Evolutionary conservation across 2,888 invertebrate genomes (phyloP).

Genomic region (Agonum fuliginosum): DNA sequence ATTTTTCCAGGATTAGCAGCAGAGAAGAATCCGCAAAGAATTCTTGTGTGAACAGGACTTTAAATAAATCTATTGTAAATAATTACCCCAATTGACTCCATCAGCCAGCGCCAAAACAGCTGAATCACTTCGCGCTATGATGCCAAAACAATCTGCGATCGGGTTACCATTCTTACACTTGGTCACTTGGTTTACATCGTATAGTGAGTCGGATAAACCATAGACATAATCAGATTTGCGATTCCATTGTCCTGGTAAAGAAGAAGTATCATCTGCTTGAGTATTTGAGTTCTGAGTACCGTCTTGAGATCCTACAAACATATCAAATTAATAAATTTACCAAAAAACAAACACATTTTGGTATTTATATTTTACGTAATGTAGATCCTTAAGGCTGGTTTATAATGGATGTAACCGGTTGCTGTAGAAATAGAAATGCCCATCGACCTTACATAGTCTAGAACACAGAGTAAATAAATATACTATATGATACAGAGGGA

Average conservation of each 20-base stretch:
- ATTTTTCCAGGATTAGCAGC: too few relatives aligned
- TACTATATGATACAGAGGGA: too few relatives aligned
- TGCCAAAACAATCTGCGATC: constrained; percentile 90
- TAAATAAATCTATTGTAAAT: too few relatives aligned
- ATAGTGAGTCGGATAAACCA: constrained; percentile 85
- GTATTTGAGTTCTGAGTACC: constrained; percentile 20
- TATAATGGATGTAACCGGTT: too few relatives aligned
- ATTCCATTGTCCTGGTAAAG: constrained; percentile 75
- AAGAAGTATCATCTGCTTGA: not conserved
- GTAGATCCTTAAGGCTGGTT: too few relatives aligned
- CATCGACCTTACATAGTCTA: too few relatives aligned
- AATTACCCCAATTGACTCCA: constrained; percentile 91
- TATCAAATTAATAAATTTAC: not conserved
- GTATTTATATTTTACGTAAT: too few relatives aligned
- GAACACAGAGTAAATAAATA: too few relatives aligned
- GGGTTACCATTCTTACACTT: constrained; percentile 84
- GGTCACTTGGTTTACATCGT: constrained; percentile 88
- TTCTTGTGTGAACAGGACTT: too few relatives aligned
- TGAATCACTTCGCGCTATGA: constrained; percentile 83
- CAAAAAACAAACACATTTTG: not conserved
- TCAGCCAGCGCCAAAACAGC: constrained; percentile 89
- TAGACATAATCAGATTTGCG: constrained; percentile 76
- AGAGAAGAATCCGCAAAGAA: not conserved
- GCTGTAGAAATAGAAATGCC: too few relatives aligned
- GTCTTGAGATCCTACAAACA: constrained; percentile 15